Base-by-base conservation (phyloP, 2,888 invertebrate species). In the Lordiphosa fenestrarum region DNA sequence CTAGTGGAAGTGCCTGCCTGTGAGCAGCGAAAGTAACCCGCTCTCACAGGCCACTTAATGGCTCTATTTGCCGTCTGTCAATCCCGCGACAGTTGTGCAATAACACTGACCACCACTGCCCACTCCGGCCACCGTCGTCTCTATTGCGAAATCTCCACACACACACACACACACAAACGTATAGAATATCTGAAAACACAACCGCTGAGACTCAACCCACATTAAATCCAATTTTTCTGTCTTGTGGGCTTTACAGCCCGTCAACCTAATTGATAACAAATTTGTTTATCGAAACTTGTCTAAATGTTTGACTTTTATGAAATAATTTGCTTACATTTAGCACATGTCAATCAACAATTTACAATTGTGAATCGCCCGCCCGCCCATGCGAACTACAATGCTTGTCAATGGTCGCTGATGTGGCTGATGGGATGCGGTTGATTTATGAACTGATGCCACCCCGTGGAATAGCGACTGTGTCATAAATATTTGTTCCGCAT, bases 261-360 rank as follows among this genome's bases (percentile, higher is more conserved):
- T n/a, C 73, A 65, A 52, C 62, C 74, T 53, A 71, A 74, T 69
- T 82, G 76, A 76, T 76, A 82, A 74, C 60, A 59, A 53, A 64
- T 61, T 58, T 69, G 21, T 35, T 53, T 50, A 54, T 53, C 62
- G 82, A 76, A 82, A 82, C 74, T 71, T 66, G 64, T 66, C 66
- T 38, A 38, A 54, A 66, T 66, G 59, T 59, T 58, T 51, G 66
- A 59, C 66, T 66, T 64, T 64, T 54, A 59, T 59, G 52, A 80
- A 83, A 77, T 77, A 76, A 83, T 77, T 83, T 80, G 66, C 81
- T 75, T 72, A 70, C 70, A 72, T 83, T 82, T 77, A 66, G 67
- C 83, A 75, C 83, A 65, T 82, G 77, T 75, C 77, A 77, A 70
- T 77, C 81, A 66, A 61, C 60, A 64, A 71, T 47, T 69, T 53